Percentiles rank a stretch among this genome's conserved stretches.
Evolutionary conservation across 2,113 vertebrate genomes (phyloP).

Genomic region (Campylomormyrus numenius): DNA sequence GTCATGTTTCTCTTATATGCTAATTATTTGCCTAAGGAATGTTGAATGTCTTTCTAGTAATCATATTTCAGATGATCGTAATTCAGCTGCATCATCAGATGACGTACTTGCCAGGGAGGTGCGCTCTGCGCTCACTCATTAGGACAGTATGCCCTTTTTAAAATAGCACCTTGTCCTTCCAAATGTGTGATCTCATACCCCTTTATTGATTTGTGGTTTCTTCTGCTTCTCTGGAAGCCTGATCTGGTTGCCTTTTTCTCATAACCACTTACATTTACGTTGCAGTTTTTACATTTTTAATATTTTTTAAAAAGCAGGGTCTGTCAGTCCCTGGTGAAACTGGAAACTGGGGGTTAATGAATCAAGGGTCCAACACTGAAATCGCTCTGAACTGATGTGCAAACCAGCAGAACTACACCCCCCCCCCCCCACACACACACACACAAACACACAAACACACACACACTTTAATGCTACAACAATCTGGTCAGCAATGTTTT

Average conservation of each 20-base stretch:
- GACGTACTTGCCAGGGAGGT: background rate
- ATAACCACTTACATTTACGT: background rate
- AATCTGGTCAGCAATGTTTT: background rate
- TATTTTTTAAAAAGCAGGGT: background rate
- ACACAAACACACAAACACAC: no score
- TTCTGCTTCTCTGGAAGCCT: background rate
- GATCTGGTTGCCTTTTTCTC: background rate
- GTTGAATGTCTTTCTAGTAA: background rate
- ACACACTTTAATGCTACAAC: background rate
- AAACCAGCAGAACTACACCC: background rate
- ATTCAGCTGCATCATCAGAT: background rate
- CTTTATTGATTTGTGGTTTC: background rate
- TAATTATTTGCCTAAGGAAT: background rate
- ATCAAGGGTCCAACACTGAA: background rate
- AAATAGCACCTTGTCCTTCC: background rate
- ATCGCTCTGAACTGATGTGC: background rate
- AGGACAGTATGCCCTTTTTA: background rate
- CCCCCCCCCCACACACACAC: background rate
- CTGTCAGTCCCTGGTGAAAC: background rate
- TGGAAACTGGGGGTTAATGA: background rate
- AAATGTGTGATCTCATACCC: background rate
- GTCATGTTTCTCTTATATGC: background rate
- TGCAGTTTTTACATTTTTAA: background rate
- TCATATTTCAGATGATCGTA: background rate
- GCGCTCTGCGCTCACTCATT: background rate